Evolutionary conservation across 1,140 invertebrate species (phyloP), one percentile per base, ranked within the genome.

Genomic region (Musca domestica): DNA sequence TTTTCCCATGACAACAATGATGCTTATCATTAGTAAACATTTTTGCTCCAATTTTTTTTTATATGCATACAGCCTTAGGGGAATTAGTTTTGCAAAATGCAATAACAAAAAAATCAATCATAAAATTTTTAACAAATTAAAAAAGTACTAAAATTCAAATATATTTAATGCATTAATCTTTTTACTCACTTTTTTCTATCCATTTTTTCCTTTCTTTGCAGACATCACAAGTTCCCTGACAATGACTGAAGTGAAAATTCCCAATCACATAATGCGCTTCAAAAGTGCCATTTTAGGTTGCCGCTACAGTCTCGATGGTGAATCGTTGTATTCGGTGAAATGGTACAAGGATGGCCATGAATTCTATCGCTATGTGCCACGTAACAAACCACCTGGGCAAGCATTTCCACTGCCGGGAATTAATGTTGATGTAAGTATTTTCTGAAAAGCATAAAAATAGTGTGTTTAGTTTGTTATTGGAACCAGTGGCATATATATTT

Each of bases 281-380:
- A 86, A 90, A 73, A 86, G 85, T 69, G 90, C 90, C 3, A 83
- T 84, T 70, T 85, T 92, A 73, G 90, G 90, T 74, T 95, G 92
- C 80, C 86, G 89, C 73, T 94, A 91, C 83, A 89, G 91, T 72
- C 82, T 94, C 72, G 91, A 92, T 68, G 89, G 88, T 6, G 92
- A 93, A 76, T 84, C 87, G 41, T 83, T 95, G 7, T 94, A 94
- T 82, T 92, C 91, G 1, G 91, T 93, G 71, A 94, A 93, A 82
- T 94, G 92, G 92, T 94, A 94, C 83, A 93, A 93, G 78, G 92
- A 94, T 76, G 91, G 91, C 27, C 87, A 92, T 75, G 92, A 95
- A 82, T 94, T 95, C 84, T 95, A 91, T 84, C 86, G 92, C 66
- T 94, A 88, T 79, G 86, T 94, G 56, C 91, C 92, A 5, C 85